These are phyloP conservation scores for Callinectes sapidus DNA, from an alignment of 2,888 invertebrate species.

Conservation along the genomic window DNA sequence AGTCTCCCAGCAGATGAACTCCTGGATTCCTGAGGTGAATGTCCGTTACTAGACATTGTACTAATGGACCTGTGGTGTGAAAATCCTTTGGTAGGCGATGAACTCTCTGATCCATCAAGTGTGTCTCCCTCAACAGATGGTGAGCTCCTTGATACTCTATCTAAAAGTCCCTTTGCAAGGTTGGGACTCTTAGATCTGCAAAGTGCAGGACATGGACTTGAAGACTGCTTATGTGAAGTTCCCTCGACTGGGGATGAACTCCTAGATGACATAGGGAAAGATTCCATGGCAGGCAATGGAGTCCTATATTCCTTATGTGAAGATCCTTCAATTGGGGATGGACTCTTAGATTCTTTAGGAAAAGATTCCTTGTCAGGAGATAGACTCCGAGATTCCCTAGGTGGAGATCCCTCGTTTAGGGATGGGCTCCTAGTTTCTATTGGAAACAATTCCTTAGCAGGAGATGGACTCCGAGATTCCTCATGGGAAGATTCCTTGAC, in stretches of 20 bases:
- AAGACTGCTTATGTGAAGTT: background rate
- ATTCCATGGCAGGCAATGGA: background rate
- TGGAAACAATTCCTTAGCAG: background rate
- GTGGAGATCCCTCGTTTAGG: background rate
- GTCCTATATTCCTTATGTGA: background rate
- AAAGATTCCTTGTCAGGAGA: background rate
- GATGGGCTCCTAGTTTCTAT: background rate
- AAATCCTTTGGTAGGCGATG: background rate
- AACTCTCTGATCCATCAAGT: background rate
- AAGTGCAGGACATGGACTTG: background rate
- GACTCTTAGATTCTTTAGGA: background rate
- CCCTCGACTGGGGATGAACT: background rate
- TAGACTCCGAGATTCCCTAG: background rate
- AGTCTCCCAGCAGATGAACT: background rate
- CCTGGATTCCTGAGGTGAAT: background rate
- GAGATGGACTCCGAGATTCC: background rate
- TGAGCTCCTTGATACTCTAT: background rate
- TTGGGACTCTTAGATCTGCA: background rate
- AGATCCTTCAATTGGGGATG: background rate
- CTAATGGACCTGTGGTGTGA: background rate
- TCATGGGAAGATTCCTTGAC: background rate
- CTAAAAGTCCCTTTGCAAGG: background rate
- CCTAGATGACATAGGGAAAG: background rate
- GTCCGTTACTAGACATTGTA: background rate
- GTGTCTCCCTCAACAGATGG: background rate